phyloP scores from a whole-genome alignment of 2,888 invertebrate genomes.

The Shargacucullia verbasci region DNA sequence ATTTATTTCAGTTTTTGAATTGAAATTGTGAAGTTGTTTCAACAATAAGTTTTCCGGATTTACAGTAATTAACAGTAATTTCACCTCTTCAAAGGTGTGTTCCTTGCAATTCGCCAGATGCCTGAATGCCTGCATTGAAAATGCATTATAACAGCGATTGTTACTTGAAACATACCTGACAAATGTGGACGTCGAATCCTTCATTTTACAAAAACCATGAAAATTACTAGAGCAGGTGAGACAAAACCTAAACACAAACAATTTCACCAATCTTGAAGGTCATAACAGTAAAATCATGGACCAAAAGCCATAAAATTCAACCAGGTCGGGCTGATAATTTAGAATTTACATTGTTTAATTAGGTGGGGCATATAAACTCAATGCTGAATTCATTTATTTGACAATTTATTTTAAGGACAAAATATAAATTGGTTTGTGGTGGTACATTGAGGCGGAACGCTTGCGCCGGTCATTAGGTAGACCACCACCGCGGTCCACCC shows the following conservation, averaged over 20 bases:
- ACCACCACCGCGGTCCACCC: slow-evolving; percentile 63
- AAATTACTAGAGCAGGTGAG: no score
- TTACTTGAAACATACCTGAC: not conserved
- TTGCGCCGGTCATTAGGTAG: slow-evolving; percentile 65
- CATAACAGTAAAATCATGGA: not conserved
- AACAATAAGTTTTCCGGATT: no score
- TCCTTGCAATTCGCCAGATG: no score
- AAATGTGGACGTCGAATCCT: not conserved
- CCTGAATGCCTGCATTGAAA: no score
- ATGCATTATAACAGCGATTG: no score
- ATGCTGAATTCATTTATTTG: slow-evolving; percentile 48
- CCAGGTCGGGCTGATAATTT: slow-evolving; percentile 16
- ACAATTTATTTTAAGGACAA: slow-evolving; percentile 60
- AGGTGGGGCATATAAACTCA: slow-evolving; percentile 34
- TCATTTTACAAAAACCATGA: not conserved
- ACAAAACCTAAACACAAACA: no score
- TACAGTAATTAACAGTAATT: no score
- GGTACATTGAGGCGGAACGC: slow-evolving; percentile 60
- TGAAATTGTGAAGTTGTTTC: no score
- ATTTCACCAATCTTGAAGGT: not conserved
- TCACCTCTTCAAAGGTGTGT: no score
- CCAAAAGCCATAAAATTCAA: slow-evolving; percentile 17
- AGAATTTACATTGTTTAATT: slow-evolving; percentile 40
- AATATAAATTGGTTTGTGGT: slow-evolving; percentile 69
- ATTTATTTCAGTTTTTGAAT: no score